Evolutionary conservation across 1,140 invertebrate species (phyloP).

Genomic region (Pentalonia nigronervosa): DNA sequence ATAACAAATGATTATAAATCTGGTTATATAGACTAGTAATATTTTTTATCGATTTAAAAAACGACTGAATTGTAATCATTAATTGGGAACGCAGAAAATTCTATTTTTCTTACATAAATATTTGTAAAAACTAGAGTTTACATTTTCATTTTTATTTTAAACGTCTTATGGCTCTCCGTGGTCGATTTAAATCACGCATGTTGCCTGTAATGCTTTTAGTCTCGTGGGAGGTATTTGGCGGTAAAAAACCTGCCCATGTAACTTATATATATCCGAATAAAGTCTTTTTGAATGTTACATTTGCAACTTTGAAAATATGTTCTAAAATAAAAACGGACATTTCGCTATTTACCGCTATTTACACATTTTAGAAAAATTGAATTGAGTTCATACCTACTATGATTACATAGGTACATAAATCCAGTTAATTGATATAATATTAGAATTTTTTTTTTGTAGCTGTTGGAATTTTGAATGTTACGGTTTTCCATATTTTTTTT

Average conservation of each 20-base stretch:
- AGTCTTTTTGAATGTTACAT: slow-evolving; percentile 37
- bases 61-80: not conserved
- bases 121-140: not conserved
- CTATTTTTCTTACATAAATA: not conserved
- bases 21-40: not conserved
- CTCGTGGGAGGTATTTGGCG: not conserved
- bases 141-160: slow-evolving; percentile 24
- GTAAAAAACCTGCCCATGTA: not conserved
- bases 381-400: not conserved
- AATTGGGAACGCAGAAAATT: not conserved
- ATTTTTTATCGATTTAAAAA: not conserved
- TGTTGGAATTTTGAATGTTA: not conserved
- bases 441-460: not conserved
- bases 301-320: slow-evolving; percentile 3
- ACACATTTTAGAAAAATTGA: not conserved
- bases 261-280: not conserved
- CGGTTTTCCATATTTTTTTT: not conserved
- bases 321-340: not conserved
- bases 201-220: slow-evolving; percentile 21
- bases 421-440: not conserved
- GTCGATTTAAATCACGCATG: slow-evolving; percentile 43
- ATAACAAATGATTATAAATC: not conserved
- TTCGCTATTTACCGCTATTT: not conserved
- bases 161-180: not conserved
- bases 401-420: not conserved